A percentile compares a stretch with the other conserved stretches of the same genome.
These are phyloP conservation scores for Acholoe squamosa DNA, from an alignment of 2,888 invertebrate genomes.

Conservation along the genomic window DNA sequence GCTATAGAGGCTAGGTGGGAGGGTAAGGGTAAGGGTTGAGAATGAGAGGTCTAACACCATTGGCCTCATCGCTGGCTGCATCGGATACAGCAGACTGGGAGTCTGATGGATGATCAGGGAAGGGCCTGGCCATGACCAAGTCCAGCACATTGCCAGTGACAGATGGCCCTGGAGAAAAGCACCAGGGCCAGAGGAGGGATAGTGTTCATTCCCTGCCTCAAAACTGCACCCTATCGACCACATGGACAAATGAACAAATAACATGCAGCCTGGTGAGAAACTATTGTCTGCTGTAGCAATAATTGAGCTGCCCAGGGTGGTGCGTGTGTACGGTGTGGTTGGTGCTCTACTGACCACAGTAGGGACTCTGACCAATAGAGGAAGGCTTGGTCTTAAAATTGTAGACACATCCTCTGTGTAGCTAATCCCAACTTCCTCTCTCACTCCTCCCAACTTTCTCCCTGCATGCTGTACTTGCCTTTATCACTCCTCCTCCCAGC, in stretches of 20 bases:
- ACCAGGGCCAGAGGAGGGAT: not conserved
- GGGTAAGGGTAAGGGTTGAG: not conserved
- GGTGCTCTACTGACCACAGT: no score
- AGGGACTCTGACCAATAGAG: no score
- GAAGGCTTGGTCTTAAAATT: no score
- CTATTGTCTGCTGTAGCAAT: constrained; percentile 9
- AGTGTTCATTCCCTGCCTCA: not conserved
- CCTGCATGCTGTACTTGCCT: no score
- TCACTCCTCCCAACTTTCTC: no score
- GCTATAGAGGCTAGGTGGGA: not conserved
- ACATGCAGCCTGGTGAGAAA: not conserved
- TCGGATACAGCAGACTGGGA: not conserved
- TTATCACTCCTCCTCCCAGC: no score
- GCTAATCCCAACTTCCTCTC: no score
- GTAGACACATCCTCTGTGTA: no score
- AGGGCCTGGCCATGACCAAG: not conserved
- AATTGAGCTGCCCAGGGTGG: not conserved
- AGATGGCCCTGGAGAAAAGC: not conserved
- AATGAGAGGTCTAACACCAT: not conserved
- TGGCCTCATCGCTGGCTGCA: not conserved
- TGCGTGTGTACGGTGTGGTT: not conserved
- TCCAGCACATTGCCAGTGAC: not conserved
- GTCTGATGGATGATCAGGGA: not conserved
- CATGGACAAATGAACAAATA: not conserved
- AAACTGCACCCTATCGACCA: not conserved